Conservation (phyloP, 2,888 invertebrate genomes). For the Acanthosepion lycidas region DNA sequence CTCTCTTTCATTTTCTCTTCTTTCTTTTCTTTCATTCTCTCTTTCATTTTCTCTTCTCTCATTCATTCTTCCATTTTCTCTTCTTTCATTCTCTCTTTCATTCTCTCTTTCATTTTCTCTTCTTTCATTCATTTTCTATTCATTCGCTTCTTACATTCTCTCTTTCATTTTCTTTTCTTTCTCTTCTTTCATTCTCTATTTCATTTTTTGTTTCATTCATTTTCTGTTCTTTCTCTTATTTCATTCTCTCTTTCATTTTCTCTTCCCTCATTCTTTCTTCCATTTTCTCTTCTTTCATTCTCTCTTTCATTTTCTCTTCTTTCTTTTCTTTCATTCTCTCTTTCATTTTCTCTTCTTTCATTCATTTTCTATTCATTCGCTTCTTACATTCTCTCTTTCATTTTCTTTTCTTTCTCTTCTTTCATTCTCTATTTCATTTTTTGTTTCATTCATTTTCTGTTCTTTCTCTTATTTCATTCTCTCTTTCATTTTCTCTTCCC, state of each 20-base stretch:
- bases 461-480: not conserved
- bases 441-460: not conserved
- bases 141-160: too few species aligned
- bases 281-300: not conserved
- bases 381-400: too few species aligned
- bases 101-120: not conserved
- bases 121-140: not conserved
- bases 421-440: not conserved
- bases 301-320: too few species aligned
- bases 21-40: not conserved
- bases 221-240: not conserved
- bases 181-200: not conserved
- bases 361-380: not conserved
- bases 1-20: not conserved
- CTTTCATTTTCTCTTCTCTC: not conserved
- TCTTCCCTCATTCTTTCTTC: not conserved
- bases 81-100: too few species aligned
- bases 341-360: not conserved
- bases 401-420: not conserved
- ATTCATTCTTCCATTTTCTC: too few species aligned
- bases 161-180: not conserved
- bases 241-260: not conserved
- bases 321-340: too few species aligned
- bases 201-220: too few species aligned
- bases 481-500: not conserved